phyloP scores from a whole-genome alignment of 2,888 invertebrate species.

The Camponotus fellah region DNA sequence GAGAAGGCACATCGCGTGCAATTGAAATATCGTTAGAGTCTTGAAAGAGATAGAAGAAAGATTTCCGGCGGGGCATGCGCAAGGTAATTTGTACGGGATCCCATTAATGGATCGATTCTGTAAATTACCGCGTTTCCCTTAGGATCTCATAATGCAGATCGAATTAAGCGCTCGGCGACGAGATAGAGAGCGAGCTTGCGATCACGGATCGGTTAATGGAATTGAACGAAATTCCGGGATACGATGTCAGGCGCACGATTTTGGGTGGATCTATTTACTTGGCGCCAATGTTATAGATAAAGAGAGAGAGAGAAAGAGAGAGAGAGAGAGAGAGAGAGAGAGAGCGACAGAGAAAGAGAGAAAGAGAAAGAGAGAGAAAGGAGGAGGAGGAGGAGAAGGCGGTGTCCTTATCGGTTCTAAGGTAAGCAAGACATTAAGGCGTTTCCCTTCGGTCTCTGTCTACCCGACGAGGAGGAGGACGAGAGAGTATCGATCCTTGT shows the following conservation, averaged over 20 bases:
- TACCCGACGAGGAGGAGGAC: conserved; percentile 19
- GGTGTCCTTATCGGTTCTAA: conserved; percentile 42
- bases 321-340: background rate
- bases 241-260: conserved; percentile 27
- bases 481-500: conserved; percentile 57
- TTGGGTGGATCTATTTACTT: conserved; percentile 11
- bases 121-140: conserved; percentile 49
- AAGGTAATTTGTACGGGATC: conserved; percentile 2
- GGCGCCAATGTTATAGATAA: conserved; percentile 28
- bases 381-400: background rate
- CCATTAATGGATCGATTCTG: conserved; percentile 32
- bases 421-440: conserved; percentile 60
- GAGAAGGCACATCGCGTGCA: background rate
- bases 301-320: background rate
- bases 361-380: background rate
- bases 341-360: background rate
- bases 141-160: conserved; percentile 36
- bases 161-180: conserved; percentile 38
- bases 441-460: conserved; percentile 48
- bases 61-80: background rate
- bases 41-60: background rate
- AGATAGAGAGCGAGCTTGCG: conserved; percentile 22
- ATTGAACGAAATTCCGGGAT: conserved; percentile 58
- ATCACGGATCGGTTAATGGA: conserved; percentile 57
- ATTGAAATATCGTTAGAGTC: background rate